phyloP scores from a whole-genome alignment of 2,888 invertebrate species.

The Cephus sareptanus region DNA sequence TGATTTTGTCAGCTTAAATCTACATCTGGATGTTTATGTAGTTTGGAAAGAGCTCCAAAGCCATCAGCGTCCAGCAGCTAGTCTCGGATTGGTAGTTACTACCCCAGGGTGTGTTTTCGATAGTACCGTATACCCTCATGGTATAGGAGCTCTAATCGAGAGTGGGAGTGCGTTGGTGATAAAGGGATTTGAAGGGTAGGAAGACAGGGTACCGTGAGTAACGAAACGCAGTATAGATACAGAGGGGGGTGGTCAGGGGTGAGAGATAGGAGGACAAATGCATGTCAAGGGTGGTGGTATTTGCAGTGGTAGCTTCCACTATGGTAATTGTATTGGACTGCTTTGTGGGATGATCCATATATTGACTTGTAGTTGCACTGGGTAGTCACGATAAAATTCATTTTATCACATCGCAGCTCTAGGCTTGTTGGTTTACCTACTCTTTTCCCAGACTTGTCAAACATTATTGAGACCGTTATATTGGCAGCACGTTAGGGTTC shows the following conservation, averaged over 20 bases:
- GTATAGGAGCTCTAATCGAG: neutral
- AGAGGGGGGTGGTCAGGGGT: neutral
- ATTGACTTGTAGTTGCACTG: neutral
- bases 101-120: neutral
- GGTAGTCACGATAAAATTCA: neutral
- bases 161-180: neutral
- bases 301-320: neutral
- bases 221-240: neutral
- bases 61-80: neutral
- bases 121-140: neutral
- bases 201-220: neutral
- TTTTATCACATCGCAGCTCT: neutral
- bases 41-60: neutral
- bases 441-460: neutral
- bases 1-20: conserved; percentile 8
- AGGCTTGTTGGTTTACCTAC: neutral
- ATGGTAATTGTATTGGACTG: conserved; percentile 1
- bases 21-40: conserved; percentile 7
- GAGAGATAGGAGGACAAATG: neutral
- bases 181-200: neutral
- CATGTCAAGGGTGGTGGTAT: neutral
- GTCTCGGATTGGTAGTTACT: neutral
- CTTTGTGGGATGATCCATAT: neutral
- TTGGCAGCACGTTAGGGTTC: neutral
- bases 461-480: neutral